These are phyloP conservation scores for Samia ricini DNA, from an alignment of 1,140 invertebrate species.

Conservation along the genomic window DNA sequence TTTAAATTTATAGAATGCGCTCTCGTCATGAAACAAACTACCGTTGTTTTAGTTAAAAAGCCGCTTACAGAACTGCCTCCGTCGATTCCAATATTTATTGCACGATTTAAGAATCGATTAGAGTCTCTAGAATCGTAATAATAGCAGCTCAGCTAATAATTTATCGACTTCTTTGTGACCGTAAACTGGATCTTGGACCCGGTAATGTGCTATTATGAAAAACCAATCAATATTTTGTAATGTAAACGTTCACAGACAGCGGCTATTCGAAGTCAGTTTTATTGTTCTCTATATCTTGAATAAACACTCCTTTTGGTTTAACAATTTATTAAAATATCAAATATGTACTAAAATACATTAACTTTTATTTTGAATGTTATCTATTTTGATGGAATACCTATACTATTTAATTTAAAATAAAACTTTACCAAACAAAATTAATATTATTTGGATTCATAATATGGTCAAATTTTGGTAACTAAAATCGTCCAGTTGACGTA, in stretches of 20 bases:
- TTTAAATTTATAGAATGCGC: not conserved
- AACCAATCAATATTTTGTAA: not conserved
- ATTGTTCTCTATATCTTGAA: no score
- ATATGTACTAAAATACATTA: no score
- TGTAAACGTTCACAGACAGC: not conserved
- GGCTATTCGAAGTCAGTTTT: not conserved
- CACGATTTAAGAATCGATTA: slow-evolving; percentile 9
- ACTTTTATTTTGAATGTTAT: no score
- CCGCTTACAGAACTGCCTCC: not conserved
- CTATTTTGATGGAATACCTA: no score
- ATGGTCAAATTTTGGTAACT: no score
- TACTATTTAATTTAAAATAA: no score
- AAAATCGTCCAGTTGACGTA: no score
- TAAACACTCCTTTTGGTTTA: no score
- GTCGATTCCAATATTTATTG: slow-evolving; percentile 5
- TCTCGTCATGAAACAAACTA: not conserved
- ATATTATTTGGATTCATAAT: no score
- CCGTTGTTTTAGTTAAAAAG: not conserved
- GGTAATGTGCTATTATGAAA: not conserved
- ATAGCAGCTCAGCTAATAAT: slow-evolving; percentile 1
- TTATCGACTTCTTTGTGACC: slow-evolving; percentile 5
- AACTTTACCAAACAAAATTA: no score
- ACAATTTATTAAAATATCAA: no score
- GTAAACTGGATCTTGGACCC: not conserved
- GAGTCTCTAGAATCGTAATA: not conserved